Evolutionary conservation across 1,140 invertebrate species (phyloP).

Genomic region (Zaprionus camerounensis): DNA sequence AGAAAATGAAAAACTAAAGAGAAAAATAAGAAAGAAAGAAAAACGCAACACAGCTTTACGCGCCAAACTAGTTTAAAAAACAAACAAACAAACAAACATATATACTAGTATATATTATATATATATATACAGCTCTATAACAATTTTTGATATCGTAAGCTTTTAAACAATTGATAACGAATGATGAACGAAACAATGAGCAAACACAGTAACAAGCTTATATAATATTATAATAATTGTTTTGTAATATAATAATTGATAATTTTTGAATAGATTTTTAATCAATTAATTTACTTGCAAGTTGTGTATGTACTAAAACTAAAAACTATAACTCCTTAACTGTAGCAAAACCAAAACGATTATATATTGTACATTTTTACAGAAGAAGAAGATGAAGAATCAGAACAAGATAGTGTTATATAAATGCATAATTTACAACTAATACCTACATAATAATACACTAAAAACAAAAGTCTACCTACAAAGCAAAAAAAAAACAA

Average conservation of each 20-base stretch:
- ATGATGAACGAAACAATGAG: constrained; percentile 6
- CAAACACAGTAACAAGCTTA: constrained; percentile 51
- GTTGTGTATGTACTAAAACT: constrained; percentile 73
- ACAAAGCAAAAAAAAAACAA: constrained; percentile 12
- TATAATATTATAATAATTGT: constrained; percentile 52
- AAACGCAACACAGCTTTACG: constrained; percentile 80
- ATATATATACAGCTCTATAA: constrained; percentile 28
- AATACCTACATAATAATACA: constrained; percentile 68
- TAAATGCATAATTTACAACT: constrained; percentile 59
- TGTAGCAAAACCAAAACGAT: constrained; percentile 75
- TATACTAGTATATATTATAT: constrained; percentile 40
- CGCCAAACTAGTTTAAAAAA: constrained; percentile 82
- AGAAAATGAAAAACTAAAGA: constrained; percentile 33
- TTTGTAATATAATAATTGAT: constrained; percentile 74
- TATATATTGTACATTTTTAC: constrained; percentile 70
- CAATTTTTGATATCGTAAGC: constrained; percentile 46
- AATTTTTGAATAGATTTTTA: constrained; percentile 60
- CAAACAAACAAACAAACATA: constrained; percentile 50
- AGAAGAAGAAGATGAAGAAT: constrained; percentile 14
- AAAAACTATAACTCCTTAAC: constrained; percentile 58
- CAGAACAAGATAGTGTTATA: constrained; percentile 53
- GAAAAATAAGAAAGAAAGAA: constrained; percentile 56
- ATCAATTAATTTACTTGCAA: constrained; percentile 63
- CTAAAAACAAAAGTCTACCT: constrained; percentile 80
- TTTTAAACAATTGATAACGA: constrained; percentile 35